Evolutionary conservation across 2,113 vertebrate genomes (phyloP).

Genomic region (Nycticryphes semicollaris): DNA sequence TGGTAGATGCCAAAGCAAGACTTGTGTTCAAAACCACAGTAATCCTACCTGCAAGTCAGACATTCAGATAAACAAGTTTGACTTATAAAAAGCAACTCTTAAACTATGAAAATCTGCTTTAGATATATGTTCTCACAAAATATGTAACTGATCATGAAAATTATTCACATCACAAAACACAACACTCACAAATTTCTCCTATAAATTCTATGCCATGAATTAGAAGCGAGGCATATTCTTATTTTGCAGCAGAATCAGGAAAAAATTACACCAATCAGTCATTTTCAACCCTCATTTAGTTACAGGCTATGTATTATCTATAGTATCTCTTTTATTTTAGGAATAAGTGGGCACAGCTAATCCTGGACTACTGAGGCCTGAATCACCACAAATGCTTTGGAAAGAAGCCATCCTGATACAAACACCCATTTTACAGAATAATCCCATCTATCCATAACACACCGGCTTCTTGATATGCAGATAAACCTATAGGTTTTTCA

Average conservation of each 20-base stretch:
- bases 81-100: background rate
- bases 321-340: background rate
- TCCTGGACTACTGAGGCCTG: background rate
- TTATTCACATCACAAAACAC: background rate
- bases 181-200: background rate
- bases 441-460: background rate
- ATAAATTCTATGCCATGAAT: background rate
- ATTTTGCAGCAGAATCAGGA: background rate
- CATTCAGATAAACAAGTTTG: background rate
- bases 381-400: background rate
- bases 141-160: background rate
- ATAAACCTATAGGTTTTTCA: background rate
- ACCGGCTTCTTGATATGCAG: background rate
- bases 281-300: background rate
- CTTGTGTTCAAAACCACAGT: background rate
- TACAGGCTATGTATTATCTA: background rate
- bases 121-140: background rate
- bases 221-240: background rate
- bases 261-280: background rate
- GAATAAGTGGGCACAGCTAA: background rate
- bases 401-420: background rate
- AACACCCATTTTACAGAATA: background rate
- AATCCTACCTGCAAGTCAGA: slow-evolving; percentile 48
- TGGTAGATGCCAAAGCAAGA: background rate
- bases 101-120: slow-evolving; percentile 4